Evolutionary conservation across 1,140 invertebrate genomes (phyloP), one percentile per base, ranked within the genome.

Genomic region (Drosophila teissieri): DNA sequence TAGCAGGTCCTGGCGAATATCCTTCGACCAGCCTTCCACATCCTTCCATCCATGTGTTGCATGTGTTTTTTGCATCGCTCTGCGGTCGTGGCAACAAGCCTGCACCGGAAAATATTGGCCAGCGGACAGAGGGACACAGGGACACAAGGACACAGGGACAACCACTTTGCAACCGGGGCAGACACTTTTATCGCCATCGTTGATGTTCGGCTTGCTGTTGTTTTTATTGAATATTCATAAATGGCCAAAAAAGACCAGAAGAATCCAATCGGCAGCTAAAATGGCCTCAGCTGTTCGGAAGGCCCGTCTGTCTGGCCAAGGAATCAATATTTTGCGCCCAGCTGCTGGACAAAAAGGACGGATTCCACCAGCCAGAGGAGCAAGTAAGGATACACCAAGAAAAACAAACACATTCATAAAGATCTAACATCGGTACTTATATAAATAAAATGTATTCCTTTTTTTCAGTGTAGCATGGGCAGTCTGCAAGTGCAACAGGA

Each of bases 211-310:
- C 17, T 11, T 75, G 36, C 78, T 86, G 67, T 82, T 88, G 78
- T 74, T 88, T 83, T 86, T 88, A 90, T 90, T 90, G 88, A 90
- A 90, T 90, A 90, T 90, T 90, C 88, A 90, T 90, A 90, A 90
- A 90, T 83, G 82, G 67, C 84, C 83, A 44, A 82, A 44, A 82
- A 78, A 46, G 68, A 22, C 31, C 12, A 48, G 15, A 19, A 3
- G 49, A 24, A 55, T 39, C 11, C 3, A 39, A 39, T 39, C 11
- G 37, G 61, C 57, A 49, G 34, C 48, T 51, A 51, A 51, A 51
- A 51, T 27, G 31, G 82, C 40, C 62, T 73, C 73, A 63, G 55
- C 72, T 70, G 79, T 56, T 58, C 55, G 15, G 42, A 15, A 19
- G 31, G 31, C 62, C 37, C 63, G 46, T 39, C 53, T 72, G 52